phyloP scores from a whole-genome alignment of 2,888 invertebrate species.

The Cataglyphis altisquamis region DNA sequence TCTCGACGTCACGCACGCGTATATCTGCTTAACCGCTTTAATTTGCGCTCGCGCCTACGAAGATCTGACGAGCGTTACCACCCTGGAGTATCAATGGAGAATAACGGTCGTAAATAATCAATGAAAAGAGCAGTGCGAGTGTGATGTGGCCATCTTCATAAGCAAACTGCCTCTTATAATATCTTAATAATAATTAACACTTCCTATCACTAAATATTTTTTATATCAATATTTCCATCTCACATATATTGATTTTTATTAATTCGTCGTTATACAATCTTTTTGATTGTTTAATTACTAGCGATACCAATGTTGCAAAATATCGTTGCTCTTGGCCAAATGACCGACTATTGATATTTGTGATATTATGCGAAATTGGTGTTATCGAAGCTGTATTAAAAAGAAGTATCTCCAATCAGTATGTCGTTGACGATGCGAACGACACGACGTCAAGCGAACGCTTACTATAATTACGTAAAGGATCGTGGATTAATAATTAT shows the following conservation, averaged over 20 bases:
- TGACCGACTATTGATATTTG: background rate
- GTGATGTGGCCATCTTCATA: background rate
- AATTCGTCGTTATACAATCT: background rate
- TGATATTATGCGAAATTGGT: background rate
- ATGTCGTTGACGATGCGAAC: background rate
- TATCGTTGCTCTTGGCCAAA: conserved; percentile 1
- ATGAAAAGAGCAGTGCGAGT: background rate
- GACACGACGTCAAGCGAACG: conserved; percentile 22
- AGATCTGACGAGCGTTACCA: conserved; percentile 28
- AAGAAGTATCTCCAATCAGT: background rate
- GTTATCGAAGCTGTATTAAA: background rate
- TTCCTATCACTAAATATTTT: background rate
- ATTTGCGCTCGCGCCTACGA: conserved; percentile 59
- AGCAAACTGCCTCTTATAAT: background rate
- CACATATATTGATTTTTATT: no score
- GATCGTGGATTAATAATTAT: conserved; percentile 46
- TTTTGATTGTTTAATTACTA: background rate
- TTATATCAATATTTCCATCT: background rate
- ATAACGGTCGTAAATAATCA: conserved; percentile 7
- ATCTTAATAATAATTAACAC: background rate
- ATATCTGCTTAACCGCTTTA: conserved; percentile 64
- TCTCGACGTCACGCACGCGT: conserved; percentile 51
- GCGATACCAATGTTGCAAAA: background rate
- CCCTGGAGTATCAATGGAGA: conserved; percentile 1
- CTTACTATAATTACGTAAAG: conserved; percentile 37